Conservation (phyloP, 2,797 vertebrate species). For the Aeoliscus strigatus region DNA sequence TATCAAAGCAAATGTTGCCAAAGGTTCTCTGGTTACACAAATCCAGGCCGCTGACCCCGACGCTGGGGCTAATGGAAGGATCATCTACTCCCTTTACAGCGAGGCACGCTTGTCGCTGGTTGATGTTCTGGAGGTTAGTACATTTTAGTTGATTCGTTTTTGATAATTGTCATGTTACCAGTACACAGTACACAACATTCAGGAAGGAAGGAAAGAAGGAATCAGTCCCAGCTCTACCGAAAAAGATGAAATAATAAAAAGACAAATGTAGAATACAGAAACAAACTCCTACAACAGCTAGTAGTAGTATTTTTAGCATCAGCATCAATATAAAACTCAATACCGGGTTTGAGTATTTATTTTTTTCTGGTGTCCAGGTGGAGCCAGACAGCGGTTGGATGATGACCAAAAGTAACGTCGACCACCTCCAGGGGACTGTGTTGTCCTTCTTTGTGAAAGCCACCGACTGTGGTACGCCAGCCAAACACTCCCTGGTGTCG, state of each 20-base stretch:
- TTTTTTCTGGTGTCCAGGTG: slow-evolving; percentile 66
- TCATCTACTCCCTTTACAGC: slow-evolving; percentile 89
- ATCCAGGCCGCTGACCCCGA: slow-evolving; percentile 91
- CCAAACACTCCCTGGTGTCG: slow-evolving; percentile 88
- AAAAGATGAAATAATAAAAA: no score
- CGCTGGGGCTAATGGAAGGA: slow-evolving; percentile 86
- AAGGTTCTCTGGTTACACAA: slow-evolving; percentile 88
- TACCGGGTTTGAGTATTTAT: no score
- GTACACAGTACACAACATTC: no score
- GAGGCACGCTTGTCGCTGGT: slow-evolving; percentile 81
- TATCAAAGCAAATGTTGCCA: slow-evolving; percentile 87
- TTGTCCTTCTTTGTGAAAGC: slow-evolving; percentile 94
- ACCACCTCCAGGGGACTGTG: slow-evolving; percentile 86
- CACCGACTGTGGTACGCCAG: slow-evolving; percentile 84
- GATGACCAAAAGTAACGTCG: slow-evolving; percentile 87
- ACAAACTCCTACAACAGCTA: no score
- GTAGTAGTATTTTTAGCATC: no score
- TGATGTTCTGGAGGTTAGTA: slow-evolving; percentile 83
- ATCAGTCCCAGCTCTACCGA: no score
- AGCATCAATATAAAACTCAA: no score
- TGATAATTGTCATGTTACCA: background rate
- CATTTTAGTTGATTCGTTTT: no score
- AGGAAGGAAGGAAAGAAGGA: no score
- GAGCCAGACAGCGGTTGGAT: slow-evolving; percentile 90
- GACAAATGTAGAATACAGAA: no score